Evolutionary conservation across 2,113 vertebrate species (phyloP).

Genomic region (Prunella himalayana): DNA sequence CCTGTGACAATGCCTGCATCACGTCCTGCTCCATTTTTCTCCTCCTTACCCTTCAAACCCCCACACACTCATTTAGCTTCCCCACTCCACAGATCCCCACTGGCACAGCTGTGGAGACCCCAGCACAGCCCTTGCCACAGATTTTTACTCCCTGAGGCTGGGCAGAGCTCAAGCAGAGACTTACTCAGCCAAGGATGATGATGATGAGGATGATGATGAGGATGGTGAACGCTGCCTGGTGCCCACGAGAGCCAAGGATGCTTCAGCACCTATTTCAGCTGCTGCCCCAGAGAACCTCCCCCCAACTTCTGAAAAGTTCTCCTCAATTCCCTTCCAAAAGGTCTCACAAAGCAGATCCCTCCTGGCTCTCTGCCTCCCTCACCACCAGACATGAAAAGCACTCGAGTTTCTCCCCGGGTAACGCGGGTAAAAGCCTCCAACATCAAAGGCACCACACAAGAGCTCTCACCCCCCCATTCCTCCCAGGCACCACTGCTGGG

Average conservation of each 20-base stretch:
- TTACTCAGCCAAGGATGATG: neutral
- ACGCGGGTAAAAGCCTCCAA: neutral
- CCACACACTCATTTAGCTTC: neutral
- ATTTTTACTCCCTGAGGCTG: neutral
- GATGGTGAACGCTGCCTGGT: fast-evolving
- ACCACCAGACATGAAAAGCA: conserved; percentile 37
- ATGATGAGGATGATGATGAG: neutral
- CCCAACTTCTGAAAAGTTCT: neutral
- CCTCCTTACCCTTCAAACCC: neutral
- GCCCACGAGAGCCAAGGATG: neutral
- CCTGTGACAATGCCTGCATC: neutral
- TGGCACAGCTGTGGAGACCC: neutral
- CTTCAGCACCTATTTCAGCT: conserved; percentile 3
- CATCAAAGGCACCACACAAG: conserved; percentile 47
- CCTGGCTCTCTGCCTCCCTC: conserved; percentile 16
- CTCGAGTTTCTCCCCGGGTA: conserved; percentile 1
- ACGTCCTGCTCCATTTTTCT: fast-evolving
- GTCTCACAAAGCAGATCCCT: neutral
- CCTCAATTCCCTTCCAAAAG: neutral
- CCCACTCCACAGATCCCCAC: neutral
- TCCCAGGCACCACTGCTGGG: neutral
- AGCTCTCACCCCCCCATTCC: neutral
- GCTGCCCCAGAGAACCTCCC: neutral
- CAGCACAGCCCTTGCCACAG: neutral
- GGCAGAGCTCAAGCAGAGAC: neutral